phyloP scores from a whole-genome alignment of 2,888 invertebrate species.

The Epinotia nisella region DNA sequence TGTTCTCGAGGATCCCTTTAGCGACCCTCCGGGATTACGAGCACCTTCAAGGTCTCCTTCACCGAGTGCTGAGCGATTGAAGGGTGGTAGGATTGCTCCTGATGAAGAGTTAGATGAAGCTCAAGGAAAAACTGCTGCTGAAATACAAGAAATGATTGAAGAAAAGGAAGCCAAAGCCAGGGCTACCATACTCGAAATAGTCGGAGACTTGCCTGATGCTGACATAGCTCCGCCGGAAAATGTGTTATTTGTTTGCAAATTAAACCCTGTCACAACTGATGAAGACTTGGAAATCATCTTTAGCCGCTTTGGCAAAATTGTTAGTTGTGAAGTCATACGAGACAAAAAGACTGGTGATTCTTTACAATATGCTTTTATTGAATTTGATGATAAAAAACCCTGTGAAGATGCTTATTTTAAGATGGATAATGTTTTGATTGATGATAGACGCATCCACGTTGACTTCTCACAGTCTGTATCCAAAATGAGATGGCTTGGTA shows the following conservation, averaged over 20 bases:
- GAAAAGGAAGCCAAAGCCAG: constrained; percentile 97
- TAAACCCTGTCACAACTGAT: constrained; percentile 99
- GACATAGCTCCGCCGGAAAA: constrained; percentile 99
- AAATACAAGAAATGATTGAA: constrained; percentile 94
- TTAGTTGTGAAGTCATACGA: constrained; percentile 97
- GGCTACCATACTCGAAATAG: constrained; percentile 98
- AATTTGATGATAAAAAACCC: constrained; percentile 95
- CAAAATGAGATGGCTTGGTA: constrained; percentile 95
- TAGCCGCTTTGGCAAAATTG: constrained; percentile 96
- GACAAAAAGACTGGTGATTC: constrained; percentile 97
- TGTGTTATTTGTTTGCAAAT: constrained; percentile 99
- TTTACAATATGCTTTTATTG: constrained; percentile 99
- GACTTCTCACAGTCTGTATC: constrained; percentile 99
- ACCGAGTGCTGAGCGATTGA: constrained; percentile 91
- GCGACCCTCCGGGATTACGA: constrained; percentile 91
- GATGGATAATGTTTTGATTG: constrained; percentile 99
- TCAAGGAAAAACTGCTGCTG: constrained; percentile 92
- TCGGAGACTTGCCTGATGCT: constrained; percentile 98
- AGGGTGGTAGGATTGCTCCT: constrained; percentile 95
- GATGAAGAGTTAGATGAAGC: constrained; percentile 97
- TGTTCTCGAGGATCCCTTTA: constrained; percentile 97
- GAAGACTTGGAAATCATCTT: constrained; percentile 99
- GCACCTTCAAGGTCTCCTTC: constrained; percentile 95
- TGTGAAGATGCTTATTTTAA: constrained; percentile 99
- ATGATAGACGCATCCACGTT: constrained; percentile 99